These are phyloP conservation scores for Gobio occitaniae DNA, from an alignment of 2,797 vertebrate genomes.

Conservation along the genomic window DNA sequence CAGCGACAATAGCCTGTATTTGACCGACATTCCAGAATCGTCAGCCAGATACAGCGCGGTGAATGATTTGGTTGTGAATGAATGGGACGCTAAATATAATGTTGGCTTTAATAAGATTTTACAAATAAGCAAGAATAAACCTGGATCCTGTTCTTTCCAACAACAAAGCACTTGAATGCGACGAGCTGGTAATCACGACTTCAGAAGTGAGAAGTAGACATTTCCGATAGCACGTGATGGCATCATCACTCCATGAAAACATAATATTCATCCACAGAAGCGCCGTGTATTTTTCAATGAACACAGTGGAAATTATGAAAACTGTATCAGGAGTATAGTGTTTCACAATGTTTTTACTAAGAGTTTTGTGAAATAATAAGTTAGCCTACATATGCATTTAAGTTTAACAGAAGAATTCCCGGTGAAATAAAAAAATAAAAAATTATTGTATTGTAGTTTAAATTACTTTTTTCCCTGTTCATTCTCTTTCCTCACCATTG, in stretches of 20 bases:
- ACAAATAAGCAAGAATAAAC: not conserved
- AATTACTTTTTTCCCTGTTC: constrained; percentile 18
- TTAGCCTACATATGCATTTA: not conserved
- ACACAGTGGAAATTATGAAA: no score
- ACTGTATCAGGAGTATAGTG: not conserved
- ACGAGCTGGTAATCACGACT: not conserved
- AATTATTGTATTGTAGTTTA: not conserved
- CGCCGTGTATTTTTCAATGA: not conserved
- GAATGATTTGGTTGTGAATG: not conserved
- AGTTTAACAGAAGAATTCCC: not conserved
- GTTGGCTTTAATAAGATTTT: not conserved
- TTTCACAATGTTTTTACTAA: not conserved
- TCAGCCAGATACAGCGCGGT: not conserved
- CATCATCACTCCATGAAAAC: not conserved
- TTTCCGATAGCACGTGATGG: not conserved
- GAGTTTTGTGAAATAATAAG: not conserved
- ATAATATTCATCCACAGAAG: not conserved
- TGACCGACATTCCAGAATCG: not conserved
- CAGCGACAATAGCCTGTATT: not conserved
- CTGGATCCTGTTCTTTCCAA: not conserved
- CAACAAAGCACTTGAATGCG: not conserved
- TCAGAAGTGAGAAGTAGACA: not conserved
- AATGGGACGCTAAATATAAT: not conserved
- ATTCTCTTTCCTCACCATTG: constrained; percentile 37
- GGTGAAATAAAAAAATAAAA: no score